Conservation (phyloP, 1,140 invertebrate species). For the Solenopsis invicta region DNA sequence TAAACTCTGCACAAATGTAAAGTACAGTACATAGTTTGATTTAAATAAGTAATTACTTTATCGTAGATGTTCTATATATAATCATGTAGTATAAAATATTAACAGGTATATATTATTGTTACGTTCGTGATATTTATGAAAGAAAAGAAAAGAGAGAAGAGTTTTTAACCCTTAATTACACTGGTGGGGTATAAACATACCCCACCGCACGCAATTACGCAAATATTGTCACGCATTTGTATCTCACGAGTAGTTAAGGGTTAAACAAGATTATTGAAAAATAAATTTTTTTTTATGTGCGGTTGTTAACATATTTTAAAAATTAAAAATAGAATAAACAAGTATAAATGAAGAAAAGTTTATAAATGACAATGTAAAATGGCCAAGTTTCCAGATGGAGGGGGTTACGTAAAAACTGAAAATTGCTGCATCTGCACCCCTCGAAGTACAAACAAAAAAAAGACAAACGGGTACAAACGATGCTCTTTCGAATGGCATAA, state of each 20-base stretch:
- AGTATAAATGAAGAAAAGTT: background rate
- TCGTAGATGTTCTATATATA: background rate
- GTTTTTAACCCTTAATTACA: too few species aligned
- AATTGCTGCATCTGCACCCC: too few species aligned
- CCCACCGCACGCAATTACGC: too few species aligned
- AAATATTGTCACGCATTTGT: too few species aligned
- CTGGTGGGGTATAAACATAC: too few species aligned
- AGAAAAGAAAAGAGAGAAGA: background rate
- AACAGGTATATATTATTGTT: background rate
- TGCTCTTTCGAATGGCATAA: too few species aligned
- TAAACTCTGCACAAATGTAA: conserved; percentile 2
- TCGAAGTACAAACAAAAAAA: too few species aligned
- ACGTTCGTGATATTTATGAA: background rate
- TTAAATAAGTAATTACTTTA: background rate
- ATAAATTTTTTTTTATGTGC: background rate
- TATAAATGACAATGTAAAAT: background rate
- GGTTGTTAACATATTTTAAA: background rate
- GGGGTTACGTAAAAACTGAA: too few species aligned
- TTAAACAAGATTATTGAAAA: background rate
- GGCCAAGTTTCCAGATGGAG: too few species aligned
- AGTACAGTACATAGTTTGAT: background rate
- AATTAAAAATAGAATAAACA: background rate
- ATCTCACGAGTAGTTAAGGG: too few species aligned
- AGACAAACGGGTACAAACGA: too few species aligned
- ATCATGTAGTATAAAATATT: background rate